Evolutionary conservation across 1,140 invertebrate species (phyloP).

Genomic region (Neelides sp.): DNA sequence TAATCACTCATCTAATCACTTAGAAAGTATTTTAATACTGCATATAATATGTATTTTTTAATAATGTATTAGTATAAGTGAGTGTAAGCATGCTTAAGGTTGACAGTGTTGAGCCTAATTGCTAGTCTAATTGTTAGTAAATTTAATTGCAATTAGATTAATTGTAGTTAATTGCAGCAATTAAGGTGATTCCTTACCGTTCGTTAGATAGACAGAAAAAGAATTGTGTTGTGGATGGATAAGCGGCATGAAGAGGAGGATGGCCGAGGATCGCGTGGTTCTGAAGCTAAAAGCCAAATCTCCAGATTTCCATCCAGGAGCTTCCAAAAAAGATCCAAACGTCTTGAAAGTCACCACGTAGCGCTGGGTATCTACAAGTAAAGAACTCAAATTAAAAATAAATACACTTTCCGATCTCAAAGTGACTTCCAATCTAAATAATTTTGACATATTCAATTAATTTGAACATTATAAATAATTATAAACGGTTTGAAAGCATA

Average conservation of each 20-base stretch:
- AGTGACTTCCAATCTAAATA: no score
- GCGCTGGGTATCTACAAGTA: constrained; percentile 64
- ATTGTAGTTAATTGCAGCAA: neutral
- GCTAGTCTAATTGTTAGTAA: no score
- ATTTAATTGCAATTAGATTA: neutral
- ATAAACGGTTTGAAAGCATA: no score
- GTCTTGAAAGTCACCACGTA: constrained; percentile 88
- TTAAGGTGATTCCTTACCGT: constrained; percentile 42
- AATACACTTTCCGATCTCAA: no score
- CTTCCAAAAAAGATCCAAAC: constrained; percentile 77
- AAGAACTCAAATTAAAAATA: constrained; percentile 14
- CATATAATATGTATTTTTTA: no score
- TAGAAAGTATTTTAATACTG: no score
- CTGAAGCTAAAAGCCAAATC: constrained; percentile 84
- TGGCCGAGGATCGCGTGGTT: constrained; percentile 75
- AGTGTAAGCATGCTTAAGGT: no score
- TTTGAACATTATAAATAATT: no score
- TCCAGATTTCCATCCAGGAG: constrained; percentile 78
- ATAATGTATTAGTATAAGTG: neutral
- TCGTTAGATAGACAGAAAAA: constrained; percentile 74
- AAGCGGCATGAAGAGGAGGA: constrained; percentile 77
- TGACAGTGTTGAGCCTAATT: no score
- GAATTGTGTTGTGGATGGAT: constrained; percentile 75
- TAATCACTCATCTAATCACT: no score
- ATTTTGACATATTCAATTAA: no score